Evolutionary conservation across 2,113 vertebrate genomes (phyloP).

Genomic region (Glaucidium brasilianum): DNA sequence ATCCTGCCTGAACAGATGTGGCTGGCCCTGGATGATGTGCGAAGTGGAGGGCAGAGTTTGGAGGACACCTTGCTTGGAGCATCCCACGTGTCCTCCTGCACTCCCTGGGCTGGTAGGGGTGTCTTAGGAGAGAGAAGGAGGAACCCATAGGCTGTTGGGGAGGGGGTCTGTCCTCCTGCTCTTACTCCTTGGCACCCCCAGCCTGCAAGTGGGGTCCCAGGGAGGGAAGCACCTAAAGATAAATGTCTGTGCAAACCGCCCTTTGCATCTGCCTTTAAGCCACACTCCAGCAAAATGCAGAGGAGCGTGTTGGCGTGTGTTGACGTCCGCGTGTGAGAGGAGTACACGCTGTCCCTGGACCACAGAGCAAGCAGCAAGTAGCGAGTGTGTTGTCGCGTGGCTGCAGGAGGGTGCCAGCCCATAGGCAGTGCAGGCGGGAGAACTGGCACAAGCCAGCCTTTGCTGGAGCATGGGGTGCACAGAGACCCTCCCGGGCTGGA

Average conservation of each 20-base stretch:
- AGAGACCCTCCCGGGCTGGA: background rate
- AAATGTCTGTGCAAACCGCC: fast-evolving
- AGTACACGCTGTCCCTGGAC: background rate
- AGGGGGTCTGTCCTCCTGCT: background rate
- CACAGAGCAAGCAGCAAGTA: fast-evolving
- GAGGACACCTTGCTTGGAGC: background rate
- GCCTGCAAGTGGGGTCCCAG: fast-evolving
- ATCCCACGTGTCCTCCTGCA: background rate
- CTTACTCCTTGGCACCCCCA: fast-evolving
- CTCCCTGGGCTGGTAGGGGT: background rate
- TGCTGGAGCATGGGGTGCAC: background rate
- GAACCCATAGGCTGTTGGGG: background rate
- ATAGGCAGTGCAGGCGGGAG: fast-evolving
- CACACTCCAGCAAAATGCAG: no score
- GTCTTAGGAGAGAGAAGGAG: background rate
- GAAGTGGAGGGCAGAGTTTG: background rate
- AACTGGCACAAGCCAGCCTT: fast-evolving
- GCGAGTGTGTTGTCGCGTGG: fast-evolving
- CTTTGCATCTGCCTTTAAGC: background rate
- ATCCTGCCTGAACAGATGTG: background rate
- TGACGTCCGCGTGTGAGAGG: fast-evolving
- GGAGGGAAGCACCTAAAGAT: background rate
- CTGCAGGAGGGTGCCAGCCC: background rate
- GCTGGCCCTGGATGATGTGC: background rate
- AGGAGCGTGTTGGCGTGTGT: fast-evolving